Base-by-base conservation (phyloP, 2,888 invertebrate species). In the Tenthredo scrophulariae region DNA sequence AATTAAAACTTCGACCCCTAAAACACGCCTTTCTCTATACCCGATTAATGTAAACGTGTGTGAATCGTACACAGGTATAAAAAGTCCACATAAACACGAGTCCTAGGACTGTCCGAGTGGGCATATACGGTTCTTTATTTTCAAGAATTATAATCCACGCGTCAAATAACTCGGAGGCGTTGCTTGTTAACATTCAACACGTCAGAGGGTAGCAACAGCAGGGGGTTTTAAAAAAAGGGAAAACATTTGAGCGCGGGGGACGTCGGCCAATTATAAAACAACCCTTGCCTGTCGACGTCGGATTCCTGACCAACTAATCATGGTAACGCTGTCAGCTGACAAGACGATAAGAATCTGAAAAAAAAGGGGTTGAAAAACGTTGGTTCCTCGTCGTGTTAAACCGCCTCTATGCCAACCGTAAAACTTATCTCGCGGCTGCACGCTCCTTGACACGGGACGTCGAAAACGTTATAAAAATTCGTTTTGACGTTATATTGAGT, bases 311-410 rank as follows among this genome's bases (percentile, higher is more conserved):
- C 86, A 85, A 88, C 87, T 87, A 87, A 90, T 90, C 90, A 88
- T 88, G 88, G 85, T 86, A 77, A 85, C 87, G 85, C 85, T 77
- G 84, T 80, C 86, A 58, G 86, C 87, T 85, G 85, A 79, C 86
- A 86, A 74, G 50, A 37, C 67, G 90, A 91, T 91, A 90, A 88
- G 84, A 54, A 90, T 90, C 91, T 80, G 70, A 83, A 33, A 46
- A 67, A 83, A 43, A 70, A 50, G 46, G 67, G 83, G 80, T 80
- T 83, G 83, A 67, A 83, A 33, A 84, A 85, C 84, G 86, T 87
- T 85, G 84, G 77, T 87, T 85, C 86, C 86, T 86, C 86, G 85
- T 85, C 84, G 62, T 62, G 26, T 62, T 62, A 62, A 58, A 26
- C 62, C 62, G 26, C 62, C 26, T 62, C 62, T 13, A 62, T 26